Conservation (phyloP, 2,888 invertebrate species). For the Linhomoeus sp. region DNA sequence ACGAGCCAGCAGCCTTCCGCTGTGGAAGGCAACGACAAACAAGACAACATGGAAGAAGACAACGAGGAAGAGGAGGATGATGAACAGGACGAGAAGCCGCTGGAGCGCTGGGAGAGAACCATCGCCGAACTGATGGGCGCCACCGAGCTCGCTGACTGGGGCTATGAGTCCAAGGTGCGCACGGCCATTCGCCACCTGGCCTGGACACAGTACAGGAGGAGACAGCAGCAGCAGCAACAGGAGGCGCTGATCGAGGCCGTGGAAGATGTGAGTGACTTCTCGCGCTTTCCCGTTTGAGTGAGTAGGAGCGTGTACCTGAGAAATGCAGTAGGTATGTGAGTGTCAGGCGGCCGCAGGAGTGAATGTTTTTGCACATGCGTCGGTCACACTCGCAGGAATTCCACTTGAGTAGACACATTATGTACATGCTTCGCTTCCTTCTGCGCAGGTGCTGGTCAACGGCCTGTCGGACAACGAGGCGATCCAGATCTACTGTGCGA, state of each 20-base stretch:
- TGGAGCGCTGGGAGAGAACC: not conserved
- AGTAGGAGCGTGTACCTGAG: not conserved
- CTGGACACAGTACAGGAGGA: not conserved
- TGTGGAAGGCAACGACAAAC: not conserved
- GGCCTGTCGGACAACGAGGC: not conserved
- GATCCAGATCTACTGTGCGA: not conserved
- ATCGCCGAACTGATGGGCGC: not conserved
- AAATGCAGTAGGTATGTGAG: too few relatives aligned
- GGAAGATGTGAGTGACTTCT: not conserved
- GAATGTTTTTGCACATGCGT: too few relatives aligned
- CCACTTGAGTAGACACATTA: not conserved
- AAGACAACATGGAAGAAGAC: too few relatives aligned
- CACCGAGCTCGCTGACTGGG: not conserved
- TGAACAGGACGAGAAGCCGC: not conserved
- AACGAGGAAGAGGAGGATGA: too few relatives aligned
- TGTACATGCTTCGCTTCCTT: not conserved
- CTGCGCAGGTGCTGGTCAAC: constrained; percentile 2
- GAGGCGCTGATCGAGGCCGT: constrained; percentile 1
- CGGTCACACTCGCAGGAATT: not conserved
- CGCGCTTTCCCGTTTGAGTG: too few relatives aligned
- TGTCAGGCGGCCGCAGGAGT: too few relatives aligned
- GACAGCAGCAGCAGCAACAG: not conserved
- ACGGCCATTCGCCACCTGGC: constrained; percentile 1
- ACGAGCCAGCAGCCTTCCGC: too few relatives aligned
- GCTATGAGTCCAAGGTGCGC: not conserved